Percentiles rank a stretch among this genome's conserved stretches.
Conservation (phyloP, 2,113 vertebrate genomes). For the Oryctolagus cuniculus region mOryCun1.1 NC_091439.1:9635501-9636000, state of each 20-base stretch:
- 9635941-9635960: not conserved
- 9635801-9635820: not conserved
- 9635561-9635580: not conserved
- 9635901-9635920: not conserved
- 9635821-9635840: not conserved
- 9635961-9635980: not conserved
- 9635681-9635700: not conserved
- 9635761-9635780: not conserved
- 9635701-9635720: no score
- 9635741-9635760: not conserved
- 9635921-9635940: not conserved
- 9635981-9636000: not conserved
- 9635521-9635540: not conserved
- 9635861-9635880: not conserved
- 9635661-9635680: not conserved
- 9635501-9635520: constrained; percentile 6
- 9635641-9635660: not conserved
- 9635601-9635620: not conserved
- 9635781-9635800: not conserved
- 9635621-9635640: not conserved
- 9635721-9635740: not conserved
- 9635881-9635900: not conserved
- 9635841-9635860: not conserved
- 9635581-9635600: not conserved
- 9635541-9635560: not conserved